These are phyloP conservation scores for Epiblema foenella DNA, from an alignment of 2,888 invertebrate genomes.

Conservation along the genomic window DNA sequence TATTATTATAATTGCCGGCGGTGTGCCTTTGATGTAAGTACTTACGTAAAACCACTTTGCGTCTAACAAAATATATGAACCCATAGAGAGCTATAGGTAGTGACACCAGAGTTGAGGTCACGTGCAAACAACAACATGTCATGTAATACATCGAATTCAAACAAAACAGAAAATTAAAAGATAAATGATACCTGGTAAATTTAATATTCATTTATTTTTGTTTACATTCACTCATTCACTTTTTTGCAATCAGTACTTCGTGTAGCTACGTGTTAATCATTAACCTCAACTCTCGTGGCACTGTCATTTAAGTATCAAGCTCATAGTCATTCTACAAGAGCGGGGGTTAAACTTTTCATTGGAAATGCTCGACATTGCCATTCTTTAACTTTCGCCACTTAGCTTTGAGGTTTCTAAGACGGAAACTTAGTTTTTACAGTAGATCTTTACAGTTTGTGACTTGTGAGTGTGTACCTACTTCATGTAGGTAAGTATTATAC, in stretches of 20 bases:
- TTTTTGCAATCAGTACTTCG: too few relatives aligned
- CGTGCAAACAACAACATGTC: too few relatives aligned
- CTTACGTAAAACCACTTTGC: constrained; percentile 17
- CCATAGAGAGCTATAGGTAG: neutral
- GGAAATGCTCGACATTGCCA: constrained; percentile 68
- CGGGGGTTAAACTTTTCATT: constrained; percentile 69
- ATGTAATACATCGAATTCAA: too few relatives aligned
- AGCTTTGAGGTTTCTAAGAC: constrained; percentile 75
- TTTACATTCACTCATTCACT: too few relatives aligned
- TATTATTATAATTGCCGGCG: neutral
- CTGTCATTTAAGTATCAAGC: constrained; percentile 57
- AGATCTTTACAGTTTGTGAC: constrained; percentile 49
- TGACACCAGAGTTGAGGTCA: too few relatives aligned
- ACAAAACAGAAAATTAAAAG: too few relatives aligned
- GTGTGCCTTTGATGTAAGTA: neutral
- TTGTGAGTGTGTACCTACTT: neutral
- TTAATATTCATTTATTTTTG: too few relatives aligned
- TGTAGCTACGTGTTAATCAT: too few relatives aligned
- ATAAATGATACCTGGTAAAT: too few relatives aligned
- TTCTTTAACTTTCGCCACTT: constrained; percentile 71
- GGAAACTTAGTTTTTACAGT: constrained; percentile 67
- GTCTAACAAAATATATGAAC: constrained; percentile 34
- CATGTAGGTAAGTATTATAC: neutral
- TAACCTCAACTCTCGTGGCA: too few relatives aligned
- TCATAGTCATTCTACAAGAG: constrained; percentile 66